These are phyloP conservation scores for Drosophila elegans DNA, from an alignment of 1,140 invertebrate species.

Conservation along the genomic window DNA sequence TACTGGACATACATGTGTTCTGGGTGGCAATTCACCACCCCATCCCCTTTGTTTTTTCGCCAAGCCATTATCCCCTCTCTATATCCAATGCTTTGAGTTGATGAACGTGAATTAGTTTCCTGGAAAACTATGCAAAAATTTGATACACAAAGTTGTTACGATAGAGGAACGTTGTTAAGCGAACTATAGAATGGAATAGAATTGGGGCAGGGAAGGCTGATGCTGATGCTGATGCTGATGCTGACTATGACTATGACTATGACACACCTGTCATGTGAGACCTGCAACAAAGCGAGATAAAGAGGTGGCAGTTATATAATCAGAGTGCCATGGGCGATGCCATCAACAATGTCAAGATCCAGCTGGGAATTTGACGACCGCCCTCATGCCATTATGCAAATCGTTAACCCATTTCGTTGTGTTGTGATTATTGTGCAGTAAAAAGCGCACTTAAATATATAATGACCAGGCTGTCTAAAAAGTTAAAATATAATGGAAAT, in stretches of 20 bases:
- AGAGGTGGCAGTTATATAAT: constrained; percentile 34
- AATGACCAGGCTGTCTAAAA: not conserved
- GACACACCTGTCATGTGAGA: constrained; percentile 47
- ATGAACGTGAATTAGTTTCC: constrained; percentile 50
- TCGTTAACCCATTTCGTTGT: constrained; percentile 6
- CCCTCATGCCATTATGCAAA: not conserved
- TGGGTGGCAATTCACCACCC: constrained; percentile 21
- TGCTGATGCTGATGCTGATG: too few species aligned
- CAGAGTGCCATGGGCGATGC: constrained; percentile 18
- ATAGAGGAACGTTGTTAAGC: constrained; percentile 5
- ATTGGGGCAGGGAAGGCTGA: not conserved
- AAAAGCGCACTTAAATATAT: not conserved
- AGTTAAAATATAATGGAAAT: not conserved
- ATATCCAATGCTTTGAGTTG: constrained; percentile 6
- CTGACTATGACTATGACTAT: constrained; percentile 33
- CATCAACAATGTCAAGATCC: constrained; percentile 32
- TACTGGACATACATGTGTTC: constrained; percentile 69
- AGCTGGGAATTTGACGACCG: constrained; percentile 13
- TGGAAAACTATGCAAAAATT: constrained; percentile 65
- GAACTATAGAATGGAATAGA: not conserved
- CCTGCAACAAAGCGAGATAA: constrained; percentile 29
- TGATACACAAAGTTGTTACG: constrained; percentile 49
- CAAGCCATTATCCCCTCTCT: not conserved
- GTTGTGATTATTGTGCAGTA: not conserved
- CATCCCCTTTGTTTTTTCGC: not conserved